Percentiles rank a stretch among this genome's conserved stretches.
phyloP scores from a whole-genome alignment of 2,797 vertebrate genomes.

The Fistularia tabacaria region DNA sequence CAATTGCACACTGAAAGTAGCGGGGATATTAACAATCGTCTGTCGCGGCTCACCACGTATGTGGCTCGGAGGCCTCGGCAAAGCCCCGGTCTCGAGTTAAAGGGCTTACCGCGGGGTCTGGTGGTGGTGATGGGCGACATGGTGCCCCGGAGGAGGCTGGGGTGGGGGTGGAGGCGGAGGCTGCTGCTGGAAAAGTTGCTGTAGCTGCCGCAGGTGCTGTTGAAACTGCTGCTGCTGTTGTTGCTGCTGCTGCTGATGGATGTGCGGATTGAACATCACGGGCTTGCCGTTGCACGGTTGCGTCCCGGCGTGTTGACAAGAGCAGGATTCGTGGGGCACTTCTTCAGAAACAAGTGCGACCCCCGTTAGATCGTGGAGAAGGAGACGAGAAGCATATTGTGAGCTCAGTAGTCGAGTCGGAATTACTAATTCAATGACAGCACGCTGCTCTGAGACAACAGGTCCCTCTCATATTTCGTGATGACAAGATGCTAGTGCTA shows the following conservation, averaged over 20 bases:
- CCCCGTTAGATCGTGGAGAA: too few relatives aligned
- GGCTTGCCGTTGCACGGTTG: constrained; percentile 12
- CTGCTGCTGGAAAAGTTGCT: constrained; percentile 68
- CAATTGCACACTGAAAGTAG: not conserved
- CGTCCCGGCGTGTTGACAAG: constrained; percentile 9
- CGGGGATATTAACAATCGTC: not conserved
- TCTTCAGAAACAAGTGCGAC: not conserved
- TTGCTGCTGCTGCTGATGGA: constrained; percentile 75
- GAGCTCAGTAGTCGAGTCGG: too few relatives aligned
- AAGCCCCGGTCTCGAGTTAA: constrained; percentile 52
- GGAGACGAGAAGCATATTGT: too few relatives aligned
- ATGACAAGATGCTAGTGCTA: constrained; percentile 42
- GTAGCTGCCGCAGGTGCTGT: constrained; percentile 74
- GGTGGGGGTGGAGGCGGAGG: constrained; percentile 71
- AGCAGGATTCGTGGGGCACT: constrained; percentile 3
- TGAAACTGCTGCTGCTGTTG: constrained; percentile 81
- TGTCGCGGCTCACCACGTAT: not conserved
- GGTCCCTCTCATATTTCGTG: constrained; percentile 40
- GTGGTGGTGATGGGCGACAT: constrained; percentile 77
- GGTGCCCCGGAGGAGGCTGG: constrained; percentile 76
- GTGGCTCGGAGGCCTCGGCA: constrained; percentile 19
- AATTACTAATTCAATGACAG: constrained; percentile 9
- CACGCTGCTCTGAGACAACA: constrained; percentile 47
- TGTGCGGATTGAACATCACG: constrained; percentile 82
- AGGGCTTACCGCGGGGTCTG: constrained; percentile 78